Percentiles rank a stretch among this genome's conserved stretches.
phyloP scores from a whole-genome alignment of 2,113 vertebrate genomes.

The Toxotes chatareus region DNA sequence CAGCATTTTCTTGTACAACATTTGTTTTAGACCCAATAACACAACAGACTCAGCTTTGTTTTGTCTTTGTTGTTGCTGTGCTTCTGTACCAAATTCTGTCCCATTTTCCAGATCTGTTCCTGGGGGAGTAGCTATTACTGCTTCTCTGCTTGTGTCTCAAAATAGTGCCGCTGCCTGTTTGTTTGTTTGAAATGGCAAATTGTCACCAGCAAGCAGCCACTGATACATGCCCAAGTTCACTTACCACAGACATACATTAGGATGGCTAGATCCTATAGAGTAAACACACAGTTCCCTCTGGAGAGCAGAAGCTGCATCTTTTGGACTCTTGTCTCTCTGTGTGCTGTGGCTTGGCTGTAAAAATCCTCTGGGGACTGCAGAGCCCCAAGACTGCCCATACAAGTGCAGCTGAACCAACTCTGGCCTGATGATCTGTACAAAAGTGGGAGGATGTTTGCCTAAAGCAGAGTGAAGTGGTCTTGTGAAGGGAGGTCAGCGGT shows the following conservation, averaged over 20 bases:
- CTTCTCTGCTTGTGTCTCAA: neutral
- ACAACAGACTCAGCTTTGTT: neutral
- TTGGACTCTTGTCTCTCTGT: constrained; percentile 2
- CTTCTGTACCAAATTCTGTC: neutral
- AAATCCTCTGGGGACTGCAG: constrained; percentile 46
- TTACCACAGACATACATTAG: constrained; percentile 5
- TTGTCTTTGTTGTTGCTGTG: neutral
- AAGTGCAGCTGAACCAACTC: constrained; percentile 22
- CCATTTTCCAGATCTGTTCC: constrained; percentile 2
- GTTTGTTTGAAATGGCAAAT: constrained; percentile 30
- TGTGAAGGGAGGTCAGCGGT: constrained; percentile 57
- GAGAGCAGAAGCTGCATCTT: constrained; percentile 22
- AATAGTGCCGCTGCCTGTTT: constrained; percentile 26
- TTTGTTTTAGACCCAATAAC: too few species aligned
- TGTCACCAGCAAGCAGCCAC: neutral
- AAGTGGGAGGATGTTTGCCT: constrained; percentile 66
- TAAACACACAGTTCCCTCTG: constrained; percentile 5
- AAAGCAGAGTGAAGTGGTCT: constrained; percentile 58
- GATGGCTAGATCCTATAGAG: neutral
- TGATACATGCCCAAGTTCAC: neutral
- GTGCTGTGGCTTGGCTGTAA: constrained; percentile 14
- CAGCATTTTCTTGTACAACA: neutral
- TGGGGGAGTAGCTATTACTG: constrained; percentile 10
- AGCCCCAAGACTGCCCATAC: constrained; percentile 38
- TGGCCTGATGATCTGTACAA: constrained; percentile 37